Conservation (phyloP, 2,113 vertebrate genomes). For the Sardina pilchardus region DNA sequence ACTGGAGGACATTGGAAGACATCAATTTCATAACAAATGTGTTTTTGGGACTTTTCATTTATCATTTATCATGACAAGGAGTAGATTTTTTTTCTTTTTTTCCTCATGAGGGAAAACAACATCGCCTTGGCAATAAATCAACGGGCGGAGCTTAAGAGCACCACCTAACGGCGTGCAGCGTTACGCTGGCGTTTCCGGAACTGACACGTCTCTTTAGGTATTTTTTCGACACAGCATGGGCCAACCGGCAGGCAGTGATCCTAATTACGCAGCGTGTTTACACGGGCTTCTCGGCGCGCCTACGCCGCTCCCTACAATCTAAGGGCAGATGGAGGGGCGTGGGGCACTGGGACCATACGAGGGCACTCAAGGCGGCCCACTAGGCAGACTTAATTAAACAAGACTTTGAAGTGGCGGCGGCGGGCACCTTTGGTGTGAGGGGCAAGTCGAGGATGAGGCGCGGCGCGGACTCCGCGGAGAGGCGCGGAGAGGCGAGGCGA, state of each 20-base stretch:
- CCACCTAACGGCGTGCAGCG: background rate
- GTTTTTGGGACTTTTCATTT: background rate
- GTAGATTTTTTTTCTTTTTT: background rate
- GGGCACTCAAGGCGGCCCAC: background rate
- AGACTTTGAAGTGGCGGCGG: background rate
- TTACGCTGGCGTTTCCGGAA: background rate
- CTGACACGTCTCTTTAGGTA: conserved; percentile 24
- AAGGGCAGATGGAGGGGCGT: background rate
- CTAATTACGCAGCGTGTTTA: conserved; percentile 28
- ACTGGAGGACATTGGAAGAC: background rate
- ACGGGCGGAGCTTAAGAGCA: background rate
- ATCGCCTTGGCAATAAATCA: background rate
- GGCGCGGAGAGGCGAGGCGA: background rate
- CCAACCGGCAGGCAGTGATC: conserved; percentile 5
- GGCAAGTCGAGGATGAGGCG: background rate
- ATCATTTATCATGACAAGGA: background rate
- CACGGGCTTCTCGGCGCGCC: background rate
- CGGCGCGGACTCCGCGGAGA: too few species aligned
- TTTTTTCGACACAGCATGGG: conserved; percentile 18
- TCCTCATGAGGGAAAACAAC: background rate
- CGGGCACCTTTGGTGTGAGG: background rate
- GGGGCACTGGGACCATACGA: background rate
- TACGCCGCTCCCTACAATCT: background rate
- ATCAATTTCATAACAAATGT: background rate
- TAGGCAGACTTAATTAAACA: conserved; percentile 24